Evolutionary conservation across 2,113 vertebrate species (phyloP), one percentile per base, ranked within the genome.

Genomic region (Hydrochoerus hydrochaeris): DNA sequence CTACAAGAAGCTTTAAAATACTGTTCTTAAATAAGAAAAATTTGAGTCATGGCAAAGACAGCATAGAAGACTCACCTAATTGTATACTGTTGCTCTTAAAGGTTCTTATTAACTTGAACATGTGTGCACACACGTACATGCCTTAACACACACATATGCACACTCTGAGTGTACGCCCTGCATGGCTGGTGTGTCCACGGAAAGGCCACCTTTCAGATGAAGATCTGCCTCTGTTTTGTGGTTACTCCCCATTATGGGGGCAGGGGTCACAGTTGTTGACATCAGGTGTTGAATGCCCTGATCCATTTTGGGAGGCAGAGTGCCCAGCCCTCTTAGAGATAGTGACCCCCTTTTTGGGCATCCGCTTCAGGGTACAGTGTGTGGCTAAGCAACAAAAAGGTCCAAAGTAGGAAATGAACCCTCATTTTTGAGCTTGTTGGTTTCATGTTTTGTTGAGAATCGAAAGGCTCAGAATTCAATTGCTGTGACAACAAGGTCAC

Each of bases 171-270:
- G 24, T 8, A 10, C 1, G 1, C 12, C 16, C 9, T 2, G 3
- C 32, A 63, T 81, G 13, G 58, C 69, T 22, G 44, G 24, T 0
- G 20, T 22, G 54, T 54, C 32, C 8, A 0, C 0, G 4, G 52
- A 17, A 1, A 5, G 89, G 41, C 69, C 7, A 0, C 63, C 80
- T 44, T 35, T 2, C 28, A 0, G 17, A 0, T 0, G 60, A 82
- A 41, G 69, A 13, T 49, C 38, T n/a, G 32, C 38, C 2, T 0
- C 63, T 1, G 5, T 8, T 3, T 7, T 1, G 0, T 9, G 71
- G 58, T 62, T 32, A 1, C 0, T 30, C 75, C 3, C 11, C 52
- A 1, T 87, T 0, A 20, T 9, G 17, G 4, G 7, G 8, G 41
- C 0, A 17, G n/a, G 85, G 17, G 38, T 24, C 26, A 0, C 4